Conservation (phyloP, 2,113 vertebrate species). For the Chiloscyllium plagiosum region DNA sequence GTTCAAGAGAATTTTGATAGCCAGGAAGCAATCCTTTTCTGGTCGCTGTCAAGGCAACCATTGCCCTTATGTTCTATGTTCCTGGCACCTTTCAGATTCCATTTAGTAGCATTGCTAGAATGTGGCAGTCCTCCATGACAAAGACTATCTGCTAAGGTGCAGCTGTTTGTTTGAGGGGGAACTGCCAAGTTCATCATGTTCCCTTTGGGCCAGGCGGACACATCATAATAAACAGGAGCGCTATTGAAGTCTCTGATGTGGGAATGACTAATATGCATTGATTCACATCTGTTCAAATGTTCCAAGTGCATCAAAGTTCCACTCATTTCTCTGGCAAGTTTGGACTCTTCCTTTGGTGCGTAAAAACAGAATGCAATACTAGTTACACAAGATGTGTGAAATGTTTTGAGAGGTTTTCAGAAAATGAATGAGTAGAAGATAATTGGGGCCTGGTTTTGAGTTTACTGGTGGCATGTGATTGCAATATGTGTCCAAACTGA, state of each 20-base stretch:
- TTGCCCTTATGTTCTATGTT: background rate
- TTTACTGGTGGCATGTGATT: background rate
- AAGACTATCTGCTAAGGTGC: conserved; percentile 7
- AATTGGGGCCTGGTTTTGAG: background rate
- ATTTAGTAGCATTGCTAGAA: background rate
- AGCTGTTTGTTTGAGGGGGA: background rate
- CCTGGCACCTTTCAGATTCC: conserved; percentile 1
- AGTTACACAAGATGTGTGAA: background rate
- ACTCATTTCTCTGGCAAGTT: background rate
- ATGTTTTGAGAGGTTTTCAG: background rate
- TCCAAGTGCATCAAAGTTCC: background rate
- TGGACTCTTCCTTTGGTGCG: background rate
- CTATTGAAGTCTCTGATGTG: background rate
- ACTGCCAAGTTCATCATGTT: background rate
- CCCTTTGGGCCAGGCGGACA: background rate
- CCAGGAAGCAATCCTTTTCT: background rate
- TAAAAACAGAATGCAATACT: too few relatives aligned
- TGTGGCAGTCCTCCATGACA: background rate
- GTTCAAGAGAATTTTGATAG: background rate
- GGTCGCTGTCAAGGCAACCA: background rate
- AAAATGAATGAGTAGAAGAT: background rate
- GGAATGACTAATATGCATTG: background rate
- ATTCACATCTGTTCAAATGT: background rate
- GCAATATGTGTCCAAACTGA: background rate
- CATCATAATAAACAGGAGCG: background rate